These are phyloP conservation scores for Microtus richardsoni DNA, from an alignment of 2,113 vertebrate species.

Conservation along the genomic window DNA sequence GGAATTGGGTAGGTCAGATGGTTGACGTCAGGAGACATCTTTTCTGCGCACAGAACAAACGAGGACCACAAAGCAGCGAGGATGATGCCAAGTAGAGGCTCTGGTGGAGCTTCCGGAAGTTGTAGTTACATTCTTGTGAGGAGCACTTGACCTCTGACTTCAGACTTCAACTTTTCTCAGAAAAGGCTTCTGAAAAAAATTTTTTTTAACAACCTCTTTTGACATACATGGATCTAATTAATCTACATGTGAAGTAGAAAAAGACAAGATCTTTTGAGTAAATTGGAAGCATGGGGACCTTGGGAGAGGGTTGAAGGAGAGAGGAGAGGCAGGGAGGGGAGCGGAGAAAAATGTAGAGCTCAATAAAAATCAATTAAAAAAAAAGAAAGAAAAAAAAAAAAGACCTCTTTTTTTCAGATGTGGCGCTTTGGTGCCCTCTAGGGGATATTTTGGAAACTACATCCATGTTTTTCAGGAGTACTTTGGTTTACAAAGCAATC, in stretches of 20 bases:
- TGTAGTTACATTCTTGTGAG: neutral
- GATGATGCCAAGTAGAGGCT: neutral
- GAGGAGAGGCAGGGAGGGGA: no score
- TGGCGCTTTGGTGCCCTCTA: slow-evolving; percentile 53
- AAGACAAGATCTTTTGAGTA: no score
- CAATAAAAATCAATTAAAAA: neutral
- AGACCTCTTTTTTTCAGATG: neutral
- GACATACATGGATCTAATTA: no score
- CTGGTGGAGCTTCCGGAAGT: neutral
- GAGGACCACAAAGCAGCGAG: accelerated
- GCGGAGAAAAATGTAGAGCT: no score
- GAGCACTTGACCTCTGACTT: neutral
- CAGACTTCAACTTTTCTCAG: neutral
- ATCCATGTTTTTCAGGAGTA: neutral
- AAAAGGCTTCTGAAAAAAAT: neutral
- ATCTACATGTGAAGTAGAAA: no score
- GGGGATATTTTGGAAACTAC: neutral
- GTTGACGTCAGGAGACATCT: neutral
- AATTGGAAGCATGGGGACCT: no score
- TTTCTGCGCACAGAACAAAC: neutral
- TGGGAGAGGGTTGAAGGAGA: no score
- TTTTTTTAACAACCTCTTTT: neutral
- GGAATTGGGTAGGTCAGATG: neutral
- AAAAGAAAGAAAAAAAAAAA: neutral
- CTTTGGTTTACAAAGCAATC: neutral